Evolutionary conservation across 2,888 invertebrate genomes (phyloP).

Genomic region (Myathropa florea): DNA sequence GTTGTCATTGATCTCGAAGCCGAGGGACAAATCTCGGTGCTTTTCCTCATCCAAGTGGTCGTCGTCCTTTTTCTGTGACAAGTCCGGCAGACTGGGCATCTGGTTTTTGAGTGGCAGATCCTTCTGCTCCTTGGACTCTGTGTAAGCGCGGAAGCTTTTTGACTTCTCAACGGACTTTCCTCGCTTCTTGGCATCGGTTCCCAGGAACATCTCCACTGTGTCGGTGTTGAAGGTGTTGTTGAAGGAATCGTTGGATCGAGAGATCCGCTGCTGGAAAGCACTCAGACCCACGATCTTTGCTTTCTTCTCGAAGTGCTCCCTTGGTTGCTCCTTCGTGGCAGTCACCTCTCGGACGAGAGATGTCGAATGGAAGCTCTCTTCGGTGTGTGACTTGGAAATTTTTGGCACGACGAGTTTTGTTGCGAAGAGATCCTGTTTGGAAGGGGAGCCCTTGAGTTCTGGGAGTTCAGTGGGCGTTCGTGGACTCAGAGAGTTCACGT

Average conservation of each 20-base stretch:
- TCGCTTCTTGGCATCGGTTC: conserved; percentile 76
- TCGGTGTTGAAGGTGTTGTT: conserved; percentile 75
- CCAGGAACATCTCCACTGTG: conserved; percentile 77
- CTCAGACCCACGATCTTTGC: conserved; percentile 82
- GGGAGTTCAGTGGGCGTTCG: conserved; percentile 8
- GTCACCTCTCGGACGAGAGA: conserved; percentile 76
- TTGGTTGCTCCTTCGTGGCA: conserved; percentile 30
- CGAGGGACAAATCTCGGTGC: conserved; percentile 74
- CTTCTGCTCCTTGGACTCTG: conserved; percentile 77
- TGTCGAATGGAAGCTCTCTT: conserved; percentile 78
- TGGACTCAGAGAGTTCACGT: conserved; percentile 25
- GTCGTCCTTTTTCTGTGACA: conserved; percentile 75
- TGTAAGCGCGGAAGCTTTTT: conserved; percentile 86
- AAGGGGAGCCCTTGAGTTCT: neutral
- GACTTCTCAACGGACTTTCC: conserved; percentile 86
- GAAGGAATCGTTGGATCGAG: conserved; percentile 79
- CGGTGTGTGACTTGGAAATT: conserved; percentile 74
- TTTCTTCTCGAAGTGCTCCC: conserved; percentile 78
- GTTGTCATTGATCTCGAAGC: conserved; percentile 79
- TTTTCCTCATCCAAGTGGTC: conserved; percentile 70
- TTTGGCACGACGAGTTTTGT: conserved; percentile 57
- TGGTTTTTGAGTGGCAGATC: conserved; percentile 71
- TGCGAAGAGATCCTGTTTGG: conserved; percentile 16
- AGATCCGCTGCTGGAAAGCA: conserved; percentile 82
- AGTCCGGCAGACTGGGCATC: conserved; percentile 79